These are phyloP conservation scores for Spialia ferax DNA, from an alignment of 2,888 invertebrate genomes.

Conservation along the genomic window DNA sequence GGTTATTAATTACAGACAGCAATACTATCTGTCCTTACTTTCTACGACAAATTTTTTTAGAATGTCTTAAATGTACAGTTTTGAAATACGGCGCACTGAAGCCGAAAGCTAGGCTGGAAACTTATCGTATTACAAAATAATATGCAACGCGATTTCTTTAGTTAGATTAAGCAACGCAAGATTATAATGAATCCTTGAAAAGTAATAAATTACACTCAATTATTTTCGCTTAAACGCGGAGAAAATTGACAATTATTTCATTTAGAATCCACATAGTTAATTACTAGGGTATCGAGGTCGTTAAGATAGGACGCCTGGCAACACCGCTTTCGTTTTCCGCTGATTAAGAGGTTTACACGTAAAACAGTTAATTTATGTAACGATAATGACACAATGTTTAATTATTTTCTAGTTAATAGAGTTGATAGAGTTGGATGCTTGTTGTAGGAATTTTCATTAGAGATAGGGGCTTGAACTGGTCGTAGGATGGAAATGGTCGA, in stretches of 20 bases:
- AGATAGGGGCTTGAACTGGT: neutral
- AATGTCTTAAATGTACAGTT: neutral
- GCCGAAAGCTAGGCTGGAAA: neutral
- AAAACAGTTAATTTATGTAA: slow-evolving; percentile 36
- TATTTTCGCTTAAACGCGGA: slow-evolving; percentile 13
- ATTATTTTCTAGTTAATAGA: slow-evolving; percentile 15
- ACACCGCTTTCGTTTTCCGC: slow-evolving; percentile 35
- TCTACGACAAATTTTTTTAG: neutral
- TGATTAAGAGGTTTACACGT: slow-evolving; percentile 36
- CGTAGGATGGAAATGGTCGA: neutral
- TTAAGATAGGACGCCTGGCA: slow-evolving; percentile 27
- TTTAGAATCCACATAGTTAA: slow-evolving; percentile 8
- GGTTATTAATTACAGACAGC: too few relatives aligned
- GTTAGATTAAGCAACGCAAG: neutral
- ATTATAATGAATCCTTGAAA: slow-evolving; percentile 14
- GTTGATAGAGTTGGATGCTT: neutral
- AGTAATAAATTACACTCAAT: slow-evolving; percentile 13
- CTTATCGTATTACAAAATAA: slow-evolving; percentile 3
- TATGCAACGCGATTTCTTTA: neutral
- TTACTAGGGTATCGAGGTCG: slow-evolving; percentile 17
- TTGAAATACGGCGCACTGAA: neutral
- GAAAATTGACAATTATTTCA: slow-evolving; percentile 26
- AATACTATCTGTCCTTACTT: neutral
- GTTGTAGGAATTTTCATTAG: slow-evolving; percentile 5
- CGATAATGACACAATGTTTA: slow-evolving; percentile 29